phyloP scores from a whole-genome alignment of 2,797 vertebrate species.

The Phylloscopus collybita region DNA sequence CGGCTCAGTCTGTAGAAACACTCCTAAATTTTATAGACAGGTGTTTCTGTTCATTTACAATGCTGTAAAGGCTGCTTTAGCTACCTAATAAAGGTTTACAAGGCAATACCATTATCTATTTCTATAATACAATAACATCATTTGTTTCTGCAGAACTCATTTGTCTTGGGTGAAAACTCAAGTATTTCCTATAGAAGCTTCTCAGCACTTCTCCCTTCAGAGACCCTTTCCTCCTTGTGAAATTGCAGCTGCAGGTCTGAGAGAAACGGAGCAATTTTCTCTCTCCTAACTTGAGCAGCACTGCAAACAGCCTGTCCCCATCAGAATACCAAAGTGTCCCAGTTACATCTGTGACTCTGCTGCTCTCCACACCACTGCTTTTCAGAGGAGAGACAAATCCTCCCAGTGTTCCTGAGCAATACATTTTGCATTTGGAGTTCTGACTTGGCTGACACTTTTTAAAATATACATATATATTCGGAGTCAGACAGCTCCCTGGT shows the following conservation, averaged over 20 bases:
- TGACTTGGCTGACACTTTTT: constrained; percentile 52
- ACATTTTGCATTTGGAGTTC: constrained; percentile 53
- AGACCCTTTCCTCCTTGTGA: background rate
- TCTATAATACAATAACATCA: background rate
- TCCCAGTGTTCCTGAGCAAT: constrained; percentile 30
- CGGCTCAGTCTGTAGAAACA: background rate
- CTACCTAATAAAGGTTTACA: constrained; percentile 8
- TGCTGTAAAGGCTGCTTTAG: background rate
- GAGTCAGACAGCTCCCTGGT: constrained; percentile 50
- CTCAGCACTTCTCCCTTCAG: background rate
- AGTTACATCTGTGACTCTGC: background rate
- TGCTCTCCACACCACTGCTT: background rate
- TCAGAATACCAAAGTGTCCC: background rate
- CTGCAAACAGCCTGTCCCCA: background rate
- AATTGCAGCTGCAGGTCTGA: constrained; percentile 4
- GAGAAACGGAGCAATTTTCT: background rate
- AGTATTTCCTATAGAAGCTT: background rate
- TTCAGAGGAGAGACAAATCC: constrained; percentile 47
- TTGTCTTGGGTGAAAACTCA: background rate
- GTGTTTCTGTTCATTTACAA: background rate
- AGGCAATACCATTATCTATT: background rate
- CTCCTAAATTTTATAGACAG: background rate
- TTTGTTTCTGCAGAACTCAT: background rate
- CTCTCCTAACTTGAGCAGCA: background rate
- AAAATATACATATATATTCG: constrained; percentile 25